These are phyloP conservation scores for Atta cephalotes DNA, from an alignment of 1,140 invertebrate genomes.

Conservation along the genomic window DNA sequence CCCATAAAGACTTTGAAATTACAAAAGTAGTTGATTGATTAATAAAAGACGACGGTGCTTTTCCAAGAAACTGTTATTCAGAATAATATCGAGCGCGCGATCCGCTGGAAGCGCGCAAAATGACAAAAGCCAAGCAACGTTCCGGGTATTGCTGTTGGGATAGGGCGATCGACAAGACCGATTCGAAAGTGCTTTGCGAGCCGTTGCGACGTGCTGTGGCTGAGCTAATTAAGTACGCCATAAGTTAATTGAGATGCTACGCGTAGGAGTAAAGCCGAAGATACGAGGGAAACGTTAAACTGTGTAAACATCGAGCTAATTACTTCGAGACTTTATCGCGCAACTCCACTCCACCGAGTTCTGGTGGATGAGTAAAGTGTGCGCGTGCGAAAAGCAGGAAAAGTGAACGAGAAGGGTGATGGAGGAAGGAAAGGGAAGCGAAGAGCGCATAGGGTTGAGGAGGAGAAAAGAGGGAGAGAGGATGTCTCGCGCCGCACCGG, in stretches of 20 bases:
- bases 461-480: slow-evolving; percentile 17
- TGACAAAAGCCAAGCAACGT: slow-evolving; percentile 1
- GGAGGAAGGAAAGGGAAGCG: too few species aligned
- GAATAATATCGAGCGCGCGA: slow-evolving; percentile 28
- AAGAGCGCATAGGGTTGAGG: background rate
- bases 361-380: slow-evolving; percentile 36
- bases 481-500: slow-evolving; percentile 10
- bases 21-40: background rate
- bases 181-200: slow-evolving; percentile 58
- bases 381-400: slow-evolving; percentile 43
- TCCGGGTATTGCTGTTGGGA: background rate
- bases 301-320: slow-evolving; percentile 78
- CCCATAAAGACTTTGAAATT: background rate
- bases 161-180: slow-evolving; percentile 50
- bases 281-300: slow-evolving; percentile 75
- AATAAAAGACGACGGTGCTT: background rate
- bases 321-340: slow-evolving; percentile 76
- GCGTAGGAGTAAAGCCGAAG: slow-evolving; percentile 71
- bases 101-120: background rate
- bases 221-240: slow-evolving; percentile 75
- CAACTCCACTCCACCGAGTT: slow-evolving; percentile 13
- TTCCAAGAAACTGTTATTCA: background rate
- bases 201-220: slow-evolving; percentile 60
- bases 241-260: slow-evolving; percentile 74
- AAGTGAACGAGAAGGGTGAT: background rate